Evolutionary conservation across 2,888 invertebrate species (phyloP).

Genomic region (Hypomecis punctinalis): DNA sequence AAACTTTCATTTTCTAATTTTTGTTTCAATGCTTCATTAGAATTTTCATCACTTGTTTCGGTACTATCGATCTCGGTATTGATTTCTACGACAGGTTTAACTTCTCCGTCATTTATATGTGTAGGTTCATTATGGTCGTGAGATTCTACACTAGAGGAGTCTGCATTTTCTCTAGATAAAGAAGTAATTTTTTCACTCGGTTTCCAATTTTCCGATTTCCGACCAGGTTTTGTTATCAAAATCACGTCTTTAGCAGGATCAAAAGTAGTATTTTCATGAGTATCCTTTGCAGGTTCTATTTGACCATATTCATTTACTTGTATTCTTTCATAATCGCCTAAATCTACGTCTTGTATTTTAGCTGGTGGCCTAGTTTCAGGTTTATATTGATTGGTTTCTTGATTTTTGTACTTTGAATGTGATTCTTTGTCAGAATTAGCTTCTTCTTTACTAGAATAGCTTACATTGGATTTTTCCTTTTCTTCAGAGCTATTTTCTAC

Average conservation of each 20-base stretch:
- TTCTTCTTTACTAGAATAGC: neutral
- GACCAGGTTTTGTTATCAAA: conserved; percentile 39
- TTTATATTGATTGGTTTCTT: conserved; percentile 6
- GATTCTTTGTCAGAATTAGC: conserved; percentile 35
- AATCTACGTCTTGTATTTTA: conserved; percentile 60
- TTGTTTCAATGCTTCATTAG: conserved; percentile 45
- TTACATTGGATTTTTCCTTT: conserved; percentile 4
- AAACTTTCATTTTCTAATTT: conserved; percentile 52
- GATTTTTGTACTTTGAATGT: conserved; percentile 25
- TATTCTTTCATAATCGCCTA: conserved; percentile 63
- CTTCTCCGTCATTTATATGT: conserved; percentile 69
- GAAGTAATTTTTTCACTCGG: conserved; percentile 39
- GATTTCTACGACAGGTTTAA: conserved; percentile 76
- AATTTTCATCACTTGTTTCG: conserved; percentile 54
- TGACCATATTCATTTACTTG: conserved; percentile 59
- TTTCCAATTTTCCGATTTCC: too few species aligned
- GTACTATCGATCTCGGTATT: conserved; percentile 59
- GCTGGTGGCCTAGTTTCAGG: conserved; percentile 34
- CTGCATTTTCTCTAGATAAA: conserved; percentile 41
- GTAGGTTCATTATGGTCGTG: conserved; percentile 52
- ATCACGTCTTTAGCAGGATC: conserved; percentile 45
- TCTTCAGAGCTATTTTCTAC: conserved; percentile 34
- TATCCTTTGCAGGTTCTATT: conserved; percentile 53
- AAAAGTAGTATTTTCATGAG: conserved; percentile 43
- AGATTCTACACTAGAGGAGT: conserved; percentile 41